Percentiles rank a stretch among this genome's conserved stretches.
phyloP scores from a whole-genome alignment of 2,888 invertebrate genomes.

The Parnassius smintheus region DNA sequence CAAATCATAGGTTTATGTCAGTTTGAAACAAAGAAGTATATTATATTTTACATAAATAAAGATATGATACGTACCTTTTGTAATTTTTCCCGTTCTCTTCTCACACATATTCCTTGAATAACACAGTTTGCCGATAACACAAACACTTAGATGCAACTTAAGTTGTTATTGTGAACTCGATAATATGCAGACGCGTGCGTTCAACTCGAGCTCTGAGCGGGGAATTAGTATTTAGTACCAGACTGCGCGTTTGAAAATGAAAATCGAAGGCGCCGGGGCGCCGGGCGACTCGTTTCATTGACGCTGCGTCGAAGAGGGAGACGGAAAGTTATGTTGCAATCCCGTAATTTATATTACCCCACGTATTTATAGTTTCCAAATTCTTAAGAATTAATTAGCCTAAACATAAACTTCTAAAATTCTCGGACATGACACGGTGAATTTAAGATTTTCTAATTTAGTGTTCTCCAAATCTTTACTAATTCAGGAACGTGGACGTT shows the following conservation, averaged over 20 bases:
- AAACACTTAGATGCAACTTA: slow-evolving; percentile 14
- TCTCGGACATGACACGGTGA: too few species aligned
- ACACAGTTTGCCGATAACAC: slow-evolving; percentile 26
- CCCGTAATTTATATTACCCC: slow-evolving; percentile 1
- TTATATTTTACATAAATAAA: not conserved
- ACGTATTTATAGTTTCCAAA: not conserved
- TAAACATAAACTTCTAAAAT: too few species aligned
- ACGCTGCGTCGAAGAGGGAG: slow-evolving; percentile 19
- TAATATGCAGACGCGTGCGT: slow-evolving; percentile 7
- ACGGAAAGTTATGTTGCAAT: slow-evolving; percentile 22
- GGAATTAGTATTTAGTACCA: slow-evolving; percentile 21
- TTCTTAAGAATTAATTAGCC: too few species aligned
- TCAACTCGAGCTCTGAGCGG: slow-evolving; percentile 19
- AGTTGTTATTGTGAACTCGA: not conserved
- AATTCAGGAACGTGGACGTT: too few species aligned
- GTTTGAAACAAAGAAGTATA: not conserved
- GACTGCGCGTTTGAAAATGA: slow-evolving; percentile 24
- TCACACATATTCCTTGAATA: slow-evolving; percentile 28
- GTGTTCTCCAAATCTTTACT: too few species aligned
- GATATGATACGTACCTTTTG: slow-evolving; percentile 21
- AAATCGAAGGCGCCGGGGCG: slow-evolving; percentile 18
- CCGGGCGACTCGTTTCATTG: slow-evolving; percentile 11
- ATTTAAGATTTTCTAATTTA: too few species aligned
- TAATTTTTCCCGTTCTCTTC: slow-evolving; percentile 24
- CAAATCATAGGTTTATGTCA: not conserved